These are phyloP conservation scores for Andrena marginata DNA, from an alignment of 2,888 invertebrate species.

Conservation along the genomic window DNA sequence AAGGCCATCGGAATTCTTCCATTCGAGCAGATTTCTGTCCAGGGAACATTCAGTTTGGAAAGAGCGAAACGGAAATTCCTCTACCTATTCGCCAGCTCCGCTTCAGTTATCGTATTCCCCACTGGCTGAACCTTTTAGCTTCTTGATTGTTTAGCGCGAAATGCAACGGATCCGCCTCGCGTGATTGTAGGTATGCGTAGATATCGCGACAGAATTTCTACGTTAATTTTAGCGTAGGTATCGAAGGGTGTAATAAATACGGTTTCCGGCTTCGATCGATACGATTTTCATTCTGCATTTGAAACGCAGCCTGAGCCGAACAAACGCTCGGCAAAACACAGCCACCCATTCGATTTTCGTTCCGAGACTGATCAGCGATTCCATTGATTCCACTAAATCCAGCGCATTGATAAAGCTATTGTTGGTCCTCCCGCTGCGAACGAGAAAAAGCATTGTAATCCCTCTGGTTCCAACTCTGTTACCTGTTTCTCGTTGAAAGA, in stretches of 20 bases:
- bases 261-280: neutral
- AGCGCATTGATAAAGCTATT: conserved; percentile 53
- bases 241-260: conserved; percentile 35
- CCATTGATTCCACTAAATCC: conserved; percentile 57
- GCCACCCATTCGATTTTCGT: conserved; percentile 63
- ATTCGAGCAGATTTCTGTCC: neutral
- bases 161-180: neutral
- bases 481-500: conserved; percentile 1
- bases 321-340: conserved; percentile 44
- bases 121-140: neutral
- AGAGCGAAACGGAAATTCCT: neutral
- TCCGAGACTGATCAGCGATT: conserved; percentile 60
- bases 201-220: neutral
- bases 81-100: neutral
- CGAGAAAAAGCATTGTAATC: conserved; percentile 35
- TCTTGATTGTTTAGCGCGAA: neutral
- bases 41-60: neutral
- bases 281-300: conserved; percentile 28
- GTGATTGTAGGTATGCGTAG: neutral
- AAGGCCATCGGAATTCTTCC: neutral
- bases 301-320: neutral
- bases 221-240: conserved; percentile 25
- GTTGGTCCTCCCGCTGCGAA: conserved; percentile 1
- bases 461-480: neutral
- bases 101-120: neutral